phyloP scores from a whole-genome alignment of 2,888 invertebrate genomes.

The Clostera curtula region DNA sequence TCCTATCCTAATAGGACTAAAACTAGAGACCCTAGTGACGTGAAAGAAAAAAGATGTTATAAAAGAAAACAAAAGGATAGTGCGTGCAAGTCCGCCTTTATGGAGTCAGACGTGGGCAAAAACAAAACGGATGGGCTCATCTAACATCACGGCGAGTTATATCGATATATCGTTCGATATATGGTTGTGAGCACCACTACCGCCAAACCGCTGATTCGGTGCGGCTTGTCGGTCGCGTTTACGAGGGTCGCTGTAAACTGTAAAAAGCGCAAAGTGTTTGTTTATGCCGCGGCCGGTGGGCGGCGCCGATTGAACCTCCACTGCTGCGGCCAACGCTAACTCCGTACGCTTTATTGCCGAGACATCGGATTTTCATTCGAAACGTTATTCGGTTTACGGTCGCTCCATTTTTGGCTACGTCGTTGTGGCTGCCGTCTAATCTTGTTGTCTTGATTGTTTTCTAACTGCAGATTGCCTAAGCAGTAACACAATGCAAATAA shows the following conservation, averaged over 20 bases:
- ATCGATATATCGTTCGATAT: too few species aligned
- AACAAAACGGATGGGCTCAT: too few species aligned
- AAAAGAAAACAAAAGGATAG: too few species aligned
- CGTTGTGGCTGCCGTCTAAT: constrained; percentile 15
- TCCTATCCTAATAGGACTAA: too few species aligned
- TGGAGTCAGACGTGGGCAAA: too few species aligned
- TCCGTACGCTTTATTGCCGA: constrained; percentile 42
- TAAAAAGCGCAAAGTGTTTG: constrained; percentile 70
- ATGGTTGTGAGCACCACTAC: constrained; percentile 32
- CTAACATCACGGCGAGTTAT: too few species aligned
- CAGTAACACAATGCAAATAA: too few species aligned
- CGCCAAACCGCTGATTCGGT: constrained; percentile 58
- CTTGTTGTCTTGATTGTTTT: too few species aligned
- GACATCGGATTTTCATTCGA: constrained; percentile 30
- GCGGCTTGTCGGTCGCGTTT: constrained; percentile 59
- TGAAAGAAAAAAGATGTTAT: too few species aligned
- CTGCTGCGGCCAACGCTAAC: not conserved
- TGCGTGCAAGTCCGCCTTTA: too few species aligned
- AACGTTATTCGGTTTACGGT: constrained; percentile 22
- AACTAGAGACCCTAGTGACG: too few species aligned
- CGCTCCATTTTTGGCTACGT: constrained; percentile 24
- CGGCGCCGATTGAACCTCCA: constrained; percentile 17
- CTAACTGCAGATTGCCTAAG: too few species aligned
- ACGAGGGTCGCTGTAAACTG: constrained; percentile 67
- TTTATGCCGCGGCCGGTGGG: constrained; percentile 56